A percentile compares a stretch with the other conserved stretches of the same genome.
These are phyloP conservation scores for Lanistes nyassanus DNA, from an alignment of 1,140 invertebrate genomes.

Conservation along the genomic window DNA sequence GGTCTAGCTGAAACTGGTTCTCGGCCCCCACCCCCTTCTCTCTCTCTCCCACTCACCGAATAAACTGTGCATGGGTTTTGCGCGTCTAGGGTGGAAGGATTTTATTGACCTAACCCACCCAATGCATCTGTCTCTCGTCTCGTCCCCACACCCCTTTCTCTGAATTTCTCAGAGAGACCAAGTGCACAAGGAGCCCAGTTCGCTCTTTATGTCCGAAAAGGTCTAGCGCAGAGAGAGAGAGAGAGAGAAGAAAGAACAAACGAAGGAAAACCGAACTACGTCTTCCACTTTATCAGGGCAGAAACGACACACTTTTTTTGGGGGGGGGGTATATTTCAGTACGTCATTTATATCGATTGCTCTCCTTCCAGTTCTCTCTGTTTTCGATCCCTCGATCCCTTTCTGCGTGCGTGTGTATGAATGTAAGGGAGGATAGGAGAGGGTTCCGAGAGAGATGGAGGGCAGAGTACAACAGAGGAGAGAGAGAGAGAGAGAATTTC, in stretches of 20 bases:
- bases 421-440: background rate
- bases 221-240: background rate
- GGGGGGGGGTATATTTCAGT: background rate
- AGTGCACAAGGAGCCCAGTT: too few species aligned
- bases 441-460: background rate
- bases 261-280: background rate
- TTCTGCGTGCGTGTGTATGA: background rate
- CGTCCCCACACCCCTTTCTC: background rate
- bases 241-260: background rate
- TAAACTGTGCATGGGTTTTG: too few species aligned
- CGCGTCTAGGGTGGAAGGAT: too few species aligned
- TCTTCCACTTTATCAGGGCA: background rate
- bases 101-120: background rate
- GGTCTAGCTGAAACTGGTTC: background rate
- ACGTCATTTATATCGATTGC: background rate
- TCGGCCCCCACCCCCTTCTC: background rate
- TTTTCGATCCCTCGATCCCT: background rate
- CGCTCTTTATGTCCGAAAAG: background rate
- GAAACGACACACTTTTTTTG: background rate
- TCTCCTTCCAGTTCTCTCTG: background rate
- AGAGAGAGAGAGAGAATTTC: slow-evolving; percentile 6
- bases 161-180: too few species aligned
- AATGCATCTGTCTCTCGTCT: background rate
- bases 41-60: background rate
- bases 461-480: slow-evolving; percentile 3